Base-by-base conservation (phyloP, 2,113 vertebrate species). In the Chascanopsetta lugubris region DNA sequence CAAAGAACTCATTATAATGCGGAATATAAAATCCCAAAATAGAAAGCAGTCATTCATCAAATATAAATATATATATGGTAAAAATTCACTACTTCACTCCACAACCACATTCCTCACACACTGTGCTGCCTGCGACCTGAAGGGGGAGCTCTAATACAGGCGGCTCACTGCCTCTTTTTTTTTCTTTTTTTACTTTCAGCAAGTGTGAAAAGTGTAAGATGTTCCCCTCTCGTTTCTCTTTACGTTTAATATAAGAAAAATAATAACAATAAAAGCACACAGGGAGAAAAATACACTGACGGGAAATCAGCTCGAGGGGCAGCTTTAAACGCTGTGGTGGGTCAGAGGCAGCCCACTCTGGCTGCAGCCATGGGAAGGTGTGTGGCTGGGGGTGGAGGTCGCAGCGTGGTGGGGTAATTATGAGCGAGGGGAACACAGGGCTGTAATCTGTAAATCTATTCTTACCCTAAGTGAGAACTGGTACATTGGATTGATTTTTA, bases 401-500 rank as follows among this genome's bases (percentile, higher is more conserved):
- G 29, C 8, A 4, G 18, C 7, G 30, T 15, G 62, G 30, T 24
- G 63, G 56, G 65, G 69, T 85, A 87, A 91, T 90, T 90, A 88
- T 79, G 82, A 88, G 62, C n/a, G 79, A 72, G 72, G 77, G 87
- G 86, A 84, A 88, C 78, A 75, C 76, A 72, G 80, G 72, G 76
- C 67, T 82, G 84, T 90, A 89, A 92, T 91, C 82, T 86, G 87
- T 89, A 91, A 90, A 91, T 92, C 89, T 90, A 88, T 83, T 89
- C 85, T 89, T 85, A 92, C 89, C 86, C 87, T 83, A 70, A 93
- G 85, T 81, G 92, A 93, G 90, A 92, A 89, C 85, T 93, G 90
- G 88, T 92, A 93, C 92, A 91, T 91, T 77, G 91, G 86, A 93
- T 86, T 93, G 91, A 94, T 95, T 94, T 45, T 94, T 93, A 92